phyloP scores from a whole-genome alignment of 2,113 vertebrate species.

The Tinamus guttatus region DNA sequence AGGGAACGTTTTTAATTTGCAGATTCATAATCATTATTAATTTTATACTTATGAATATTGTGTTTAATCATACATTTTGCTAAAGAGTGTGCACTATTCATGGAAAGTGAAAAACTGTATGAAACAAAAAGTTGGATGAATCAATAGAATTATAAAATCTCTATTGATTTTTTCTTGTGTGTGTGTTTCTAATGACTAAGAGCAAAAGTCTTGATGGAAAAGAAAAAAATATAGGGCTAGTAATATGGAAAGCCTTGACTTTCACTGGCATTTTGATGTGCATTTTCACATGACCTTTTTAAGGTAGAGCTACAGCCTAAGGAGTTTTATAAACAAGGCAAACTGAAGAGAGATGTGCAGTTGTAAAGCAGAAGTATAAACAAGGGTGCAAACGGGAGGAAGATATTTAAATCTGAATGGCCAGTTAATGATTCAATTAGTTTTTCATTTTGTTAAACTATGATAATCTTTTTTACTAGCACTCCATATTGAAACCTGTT shows the following conservation, averaged over 20 bases:
- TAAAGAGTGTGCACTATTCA: not conserved
- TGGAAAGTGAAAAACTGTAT: not conserved
- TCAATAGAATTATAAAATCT: not conserved
- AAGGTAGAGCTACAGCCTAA: conserved; percentile 60
- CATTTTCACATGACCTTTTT: conserved; percentile 83
- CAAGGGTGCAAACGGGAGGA: conserved; percentile 69
- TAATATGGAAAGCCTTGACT: conserved; percentile 15
- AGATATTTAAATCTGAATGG: conserved; percentile 87
- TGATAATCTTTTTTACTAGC: conserved; percentile 76
- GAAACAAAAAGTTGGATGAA: not conserved
- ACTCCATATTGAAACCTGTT: conserved; percentile 58
- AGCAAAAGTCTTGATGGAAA: not conserved
- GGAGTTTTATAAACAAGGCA: conserved; percentile 74
- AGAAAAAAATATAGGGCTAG: not conserved
- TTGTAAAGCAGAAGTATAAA: conserved; percentile 76
- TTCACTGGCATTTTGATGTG: not conserved
- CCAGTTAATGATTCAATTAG: conserved; percentile 85
- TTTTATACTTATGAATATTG: not conserved
- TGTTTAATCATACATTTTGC: not conserved
- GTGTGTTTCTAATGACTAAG: not conserved
- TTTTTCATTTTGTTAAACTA: conserved; percentile 81
- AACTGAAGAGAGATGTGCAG: conserved; percentile 63
- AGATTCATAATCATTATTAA: not conserved
- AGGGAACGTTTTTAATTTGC: not conserved
- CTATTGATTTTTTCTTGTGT: not conserved